Conservation (phyloP, 2,797 vertebrate species). For the Acridotheres tristis region DNA sequence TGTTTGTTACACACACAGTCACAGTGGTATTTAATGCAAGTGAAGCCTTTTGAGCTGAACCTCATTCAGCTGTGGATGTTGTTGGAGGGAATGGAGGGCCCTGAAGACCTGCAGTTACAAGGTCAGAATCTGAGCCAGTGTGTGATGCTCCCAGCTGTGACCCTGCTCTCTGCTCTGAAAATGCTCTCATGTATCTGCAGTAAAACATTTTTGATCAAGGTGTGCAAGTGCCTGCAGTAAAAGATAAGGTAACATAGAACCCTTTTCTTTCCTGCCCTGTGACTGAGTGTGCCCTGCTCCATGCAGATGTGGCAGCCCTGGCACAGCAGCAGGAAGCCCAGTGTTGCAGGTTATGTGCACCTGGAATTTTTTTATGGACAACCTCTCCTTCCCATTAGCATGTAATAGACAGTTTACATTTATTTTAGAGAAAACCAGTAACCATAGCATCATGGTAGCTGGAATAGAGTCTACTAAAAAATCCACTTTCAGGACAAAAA, state of each 20-base stretch:
- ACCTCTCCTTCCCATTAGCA: slow-evolving; percentile 23
- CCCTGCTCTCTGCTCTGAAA: not conserved
- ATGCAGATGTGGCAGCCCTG: not conserved
- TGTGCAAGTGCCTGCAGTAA: not conserved
- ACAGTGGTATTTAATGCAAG: not conserved
- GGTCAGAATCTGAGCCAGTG: not conserved
- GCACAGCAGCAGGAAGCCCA: not conserved
- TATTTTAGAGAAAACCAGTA: slow-evolving; percentile 7
- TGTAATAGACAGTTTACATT: not conserved
- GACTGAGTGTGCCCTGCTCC: not conserved
- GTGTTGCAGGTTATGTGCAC: not conserved
- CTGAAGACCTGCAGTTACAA: not conserved
- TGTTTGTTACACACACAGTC: not conserved
- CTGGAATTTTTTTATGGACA: not conserved
- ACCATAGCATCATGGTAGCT: not conserved
- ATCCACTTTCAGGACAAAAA: not conserved
- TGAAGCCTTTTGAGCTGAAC: not conserved
- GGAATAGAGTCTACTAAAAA: not conserved
- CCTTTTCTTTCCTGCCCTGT: not conserved
- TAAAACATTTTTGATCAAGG: not conserved
- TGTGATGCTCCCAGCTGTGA: not conserved
- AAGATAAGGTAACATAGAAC: not conserved
- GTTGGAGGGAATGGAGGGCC: not conserved
- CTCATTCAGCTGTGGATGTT: not conserved
- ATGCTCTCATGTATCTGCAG: not conserved